These are phyloP conservation scores for Gymnocheta viridis DNA, from an alignment of 2,888 invertebrate genomes.

Conservation along the genomic window DNA sequence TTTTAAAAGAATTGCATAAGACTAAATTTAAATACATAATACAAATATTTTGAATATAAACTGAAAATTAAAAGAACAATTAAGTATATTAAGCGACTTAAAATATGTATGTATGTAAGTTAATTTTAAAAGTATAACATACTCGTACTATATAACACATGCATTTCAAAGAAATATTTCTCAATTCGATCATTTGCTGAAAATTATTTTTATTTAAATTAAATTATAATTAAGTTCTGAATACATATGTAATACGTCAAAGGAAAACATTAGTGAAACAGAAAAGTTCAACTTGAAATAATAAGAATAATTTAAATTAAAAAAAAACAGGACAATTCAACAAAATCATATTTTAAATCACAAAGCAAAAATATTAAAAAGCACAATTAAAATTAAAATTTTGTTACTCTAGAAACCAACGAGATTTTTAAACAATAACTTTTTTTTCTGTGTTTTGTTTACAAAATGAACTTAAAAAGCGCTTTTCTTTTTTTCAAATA, in stretches of 20 bases:
- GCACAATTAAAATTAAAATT: conserved; percentile 39
- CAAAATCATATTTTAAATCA: conserved; percentile 66
- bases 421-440: not conserved
- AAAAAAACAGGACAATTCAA: conserved; percentile 17
- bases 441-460: not conserved
- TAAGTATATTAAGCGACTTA: conserved; percentile 50
- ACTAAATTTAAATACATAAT: conserved; percentile 58
- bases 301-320: conserved; percentile 23
- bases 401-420: not conserved
- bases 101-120: too few species aligned
- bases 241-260: not conserved
- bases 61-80: conserved; percentile 16
- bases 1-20: conserved; percentile 28
- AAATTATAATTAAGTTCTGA: conserved; percentile 13
- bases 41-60: conserved; percentile 42
- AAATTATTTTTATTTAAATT: not conserved
- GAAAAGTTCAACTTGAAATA: conserved; percentile 7
- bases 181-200: conserved; percentile 28
- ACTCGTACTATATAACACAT: conserved; percentile 52
- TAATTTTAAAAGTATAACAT: conserved; percentile 28
- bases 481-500: conserved; percentile 19
- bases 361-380: conserved; percentile 50
- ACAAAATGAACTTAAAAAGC: not conserved
- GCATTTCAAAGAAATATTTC: conserved; percentile 24
- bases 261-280: conserved; percentile 13